Conservation (phyloP, 2,113 vertebrate genomes). For the Paedocypris sp. region DNA sequence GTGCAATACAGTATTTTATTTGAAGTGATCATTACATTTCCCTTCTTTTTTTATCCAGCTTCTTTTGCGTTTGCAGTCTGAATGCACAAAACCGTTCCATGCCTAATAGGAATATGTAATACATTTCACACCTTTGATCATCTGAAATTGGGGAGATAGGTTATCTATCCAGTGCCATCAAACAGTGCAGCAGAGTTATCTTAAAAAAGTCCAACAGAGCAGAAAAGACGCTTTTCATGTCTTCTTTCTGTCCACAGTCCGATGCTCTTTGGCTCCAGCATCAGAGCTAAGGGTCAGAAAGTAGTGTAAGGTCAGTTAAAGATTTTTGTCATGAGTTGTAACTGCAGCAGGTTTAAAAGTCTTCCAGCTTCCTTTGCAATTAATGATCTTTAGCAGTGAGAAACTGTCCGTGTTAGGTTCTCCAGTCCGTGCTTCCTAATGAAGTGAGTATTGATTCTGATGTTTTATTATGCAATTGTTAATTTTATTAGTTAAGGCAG, state of each 20-base stretch:
- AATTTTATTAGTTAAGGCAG: no score
- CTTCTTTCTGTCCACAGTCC: background rate
- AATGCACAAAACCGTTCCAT: constrained; percentile 25
- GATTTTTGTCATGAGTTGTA: constrained; percentile 16
- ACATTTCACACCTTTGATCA: constrained; percentile 39
- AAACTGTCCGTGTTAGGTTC: background rate
- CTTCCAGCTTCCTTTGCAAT: constrained; percentile 5
- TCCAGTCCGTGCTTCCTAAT: constrained; percentile 6
- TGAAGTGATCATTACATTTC: constrained; percentile 31
- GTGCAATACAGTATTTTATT: constrained; percentile 22
- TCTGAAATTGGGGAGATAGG: constrained; percentile 26
- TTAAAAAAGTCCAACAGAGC: constrained; percentile 25
- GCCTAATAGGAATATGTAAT: constrained; percentile 31
- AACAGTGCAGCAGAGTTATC: constrained; percentile 29
- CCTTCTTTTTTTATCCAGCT: background rate
- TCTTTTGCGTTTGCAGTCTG: constrained; percentile 11
- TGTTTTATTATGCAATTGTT: constrained; percentile 10
- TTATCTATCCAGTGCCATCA: constrained; percentile 34
- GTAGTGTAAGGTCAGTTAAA: constrained; percentile 4
- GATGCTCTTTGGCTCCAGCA: constrained; percentile 14
- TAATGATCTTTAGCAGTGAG: background rate
- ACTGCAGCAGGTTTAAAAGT: background rate
- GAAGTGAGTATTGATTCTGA: constrained; percentile 7
- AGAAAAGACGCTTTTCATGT: constrained; percentile 30
- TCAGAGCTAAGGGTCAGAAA: constrained; percentile 6